phyloP scores from a whole-genome alignment of 2,113 vertebrate genomes.

The Melozone crissalis region DNA sequence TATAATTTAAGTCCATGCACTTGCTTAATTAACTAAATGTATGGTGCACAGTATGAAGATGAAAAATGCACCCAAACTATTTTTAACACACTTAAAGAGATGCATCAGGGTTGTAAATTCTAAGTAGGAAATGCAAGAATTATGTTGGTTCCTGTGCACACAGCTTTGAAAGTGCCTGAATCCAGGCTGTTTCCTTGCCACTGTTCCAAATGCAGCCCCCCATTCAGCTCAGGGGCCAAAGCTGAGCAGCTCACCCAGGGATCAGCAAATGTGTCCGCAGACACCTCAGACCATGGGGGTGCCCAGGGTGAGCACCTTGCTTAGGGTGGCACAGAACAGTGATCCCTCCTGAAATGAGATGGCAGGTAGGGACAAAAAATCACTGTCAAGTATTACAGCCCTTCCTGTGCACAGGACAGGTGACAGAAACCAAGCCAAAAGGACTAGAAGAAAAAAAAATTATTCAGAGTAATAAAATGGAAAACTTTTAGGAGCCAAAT shows the following conservation, averaged over 20 bases:
- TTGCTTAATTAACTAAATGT: constrained; percentile 34
- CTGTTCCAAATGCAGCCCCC: neutral
- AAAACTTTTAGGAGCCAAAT: neutral
- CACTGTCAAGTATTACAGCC: neutral
- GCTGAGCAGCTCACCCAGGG: neutral
- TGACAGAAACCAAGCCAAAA: neutral
- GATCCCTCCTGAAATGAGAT: neutral
- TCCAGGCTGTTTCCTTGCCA: neutral
- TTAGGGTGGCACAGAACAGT: neutral
- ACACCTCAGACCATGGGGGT: fast-evolving
- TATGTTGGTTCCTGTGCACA: neutral
- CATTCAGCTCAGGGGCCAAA: neutral
- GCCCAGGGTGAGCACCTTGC: neutral
- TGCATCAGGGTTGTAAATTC: neutral
- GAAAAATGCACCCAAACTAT: constrained; percentile 44
- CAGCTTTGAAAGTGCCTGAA: neutral
- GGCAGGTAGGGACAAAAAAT: neutral
- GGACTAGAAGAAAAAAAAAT: neutral
- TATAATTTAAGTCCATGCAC: neutral
- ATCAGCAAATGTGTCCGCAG: neutral
- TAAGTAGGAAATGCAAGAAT: neutral
- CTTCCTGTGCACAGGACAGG: neutral
- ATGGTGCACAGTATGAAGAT: neutral
- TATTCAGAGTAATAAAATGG: neutral
- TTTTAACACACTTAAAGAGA: constrained; percentile 12